Base-by-base conservation (phyloP, 2,113 vertebrate species). In the Helogale parvula region DNA sequence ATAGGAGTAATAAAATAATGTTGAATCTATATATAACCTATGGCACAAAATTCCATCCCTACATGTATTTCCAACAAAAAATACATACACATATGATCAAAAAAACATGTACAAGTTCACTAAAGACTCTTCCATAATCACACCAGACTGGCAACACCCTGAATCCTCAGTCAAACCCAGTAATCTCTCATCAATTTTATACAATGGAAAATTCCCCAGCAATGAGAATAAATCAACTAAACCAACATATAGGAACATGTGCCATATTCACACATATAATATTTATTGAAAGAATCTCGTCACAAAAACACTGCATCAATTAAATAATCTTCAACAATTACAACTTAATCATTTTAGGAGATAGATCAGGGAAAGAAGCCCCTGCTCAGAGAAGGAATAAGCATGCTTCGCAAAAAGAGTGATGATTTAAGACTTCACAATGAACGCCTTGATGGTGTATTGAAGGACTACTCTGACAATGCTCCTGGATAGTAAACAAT, bases 351-450 rank as follows among this genome's bases (percentile, higher is more conserved):
- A 15, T 50, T 31, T 90, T 87, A 87, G n/a, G 6, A 93, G 14
- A 71, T 17, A 13, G 1, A 92, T 25, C 0, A 31, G 47, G 7
- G 27, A 45, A 77, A 77, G 15, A 31, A 77, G 98, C 99, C 80
- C 99, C 99, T 52, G 98, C 99, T 97, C 99, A 99, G 97, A 99
- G 99, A 98, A 99, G 99, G 98, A 99, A 99, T 99, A 99, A 99
- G 95, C 99, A 99, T 4, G 98, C 99, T 33, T 99, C 99, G 25
- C 99, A 99, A 99, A 99, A 99, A 98, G 99, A 99, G 98, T 99
- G 99, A 69, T 99, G 99, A n/a, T 99, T 99, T 98, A 99, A 99
- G 99, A 99, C 99, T 88, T 99, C 99, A 99, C 98, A 99, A 99
- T 25, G 99, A 99, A 98, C 99, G 99, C 97, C 98, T 99, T 99